Percentiles rank a stretch among this genome's conserved stretches.
These are phyloP conservation scores for Holocentrus rufus DNA, from an alignment of 2,797 vertebrate genomes.

Conservation along the genomic window DNA sequence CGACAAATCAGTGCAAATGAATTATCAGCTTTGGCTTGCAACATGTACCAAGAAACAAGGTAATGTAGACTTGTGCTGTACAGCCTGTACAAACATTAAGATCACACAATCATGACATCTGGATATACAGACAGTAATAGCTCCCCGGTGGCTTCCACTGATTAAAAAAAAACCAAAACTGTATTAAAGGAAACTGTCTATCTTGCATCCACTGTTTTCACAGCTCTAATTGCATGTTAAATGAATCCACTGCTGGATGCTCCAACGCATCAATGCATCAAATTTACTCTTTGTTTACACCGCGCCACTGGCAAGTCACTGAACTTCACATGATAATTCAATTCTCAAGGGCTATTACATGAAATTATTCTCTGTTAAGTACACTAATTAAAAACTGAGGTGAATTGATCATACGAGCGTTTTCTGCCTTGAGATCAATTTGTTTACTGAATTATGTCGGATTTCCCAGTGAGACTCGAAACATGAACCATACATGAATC, in stretches of 20 bases:
- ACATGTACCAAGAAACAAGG: conserved; percentile 12
- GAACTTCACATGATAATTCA: conserved; percentile 30
- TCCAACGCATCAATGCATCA: conserved; percentile 23
- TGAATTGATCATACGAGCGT: conserved; percentile 33
- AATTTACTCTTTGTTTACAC: conserved; percentile 25
- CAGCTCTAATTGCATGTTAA: conserved; percentile 18
- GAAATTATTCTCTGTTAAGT: conserved; percentile 56
- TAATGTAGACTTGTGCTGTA: conserved; percentile 25
- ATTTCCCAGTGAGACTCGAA: conserved; percentile 34
- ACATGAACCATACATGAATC: conserved; percentile 14
- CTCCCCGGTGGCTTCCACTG: conserved; percentile 8
- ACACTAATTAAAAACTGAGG: conserved; percentile 45
- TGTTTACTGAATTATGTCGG: conserved; percentile 26
- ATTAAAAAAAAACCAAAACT: conserved; percentile 9
- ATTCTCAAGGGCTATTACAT: conserved; percentile 31
- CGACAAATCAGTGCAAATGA: conserved; percentile 32
- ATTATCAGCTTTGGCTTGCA: conserved; percentile 11
- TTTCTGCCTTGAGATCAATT: conserved; percentile 40
- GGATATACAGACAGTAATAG: conserved; percentile 14
- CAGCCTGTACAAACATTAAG: conserved; percentile 16
- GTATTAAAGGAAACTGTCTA: not conserved
- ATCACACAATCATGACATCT: conserved; percentile 17
- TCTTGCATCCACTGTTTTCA: conserved; percentile 1
- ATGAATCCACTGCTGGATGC: conserved; percentile 20
- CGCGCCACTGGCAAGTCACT: conserved; percentile 30